Evolutionary conservation across 2,888 invertebrate species (phyloP), one percentile per base, ranked within the genome.

Genomic region (Rhogogaster chlorosoma): DNA sequence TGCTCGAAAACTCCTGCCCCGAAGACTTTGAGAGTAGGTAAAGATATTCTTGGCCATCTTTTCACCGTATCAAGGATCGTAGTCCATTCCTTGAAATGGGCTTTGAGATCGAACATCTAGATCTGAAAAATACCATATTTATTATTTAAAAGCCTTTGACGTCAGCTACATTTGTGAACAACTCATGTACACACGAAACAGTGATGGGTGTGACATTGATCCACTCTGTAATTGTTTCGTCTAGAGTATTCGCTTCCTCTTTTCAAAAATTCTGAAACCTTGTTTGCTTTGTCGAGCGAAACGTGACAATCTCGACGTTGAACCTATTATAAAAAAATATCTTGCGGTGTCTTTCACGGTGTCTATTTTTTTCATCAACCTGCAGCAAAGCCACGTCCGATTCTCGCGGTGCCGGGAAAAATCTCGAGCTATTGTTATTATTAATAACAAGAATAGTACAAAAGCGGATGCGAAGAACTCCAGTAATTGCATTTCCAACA

Each of bases 321-420:
- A 61, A 36, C 61, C 49, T 61, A 61, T 80, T 80, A 61, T 77
- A 71, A 71, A 71, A 45, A 71, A 71, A 71, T 71, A 42, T 71
- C 36, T 71, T 26, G 42, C 42, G 71, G 71, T 71, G 36, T 42
- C 36, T 70, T 70, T 18, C n/a, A 36, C 38, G 71, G 42, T 7
- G 22, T 71, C 22, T 38, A 36, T 36, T 42, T 38, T 70, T 70
- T 36, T 36, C 32, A 26, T 10, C 7, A 70, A 29, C 70, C 70
- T 32, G 26, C 70, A 36, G 32, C 6, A 70, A 70, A 70, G 71
- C 71, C 71, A 38, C 42, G 71, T 71, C 71, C 38, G 6, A 42
- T 22, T n/a, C 12, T 22, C 10, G 22, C 1, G 42, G 22, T 42
- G 12, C n/a, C n/a, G 4, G 42, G n/a, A 71, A 71, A 70, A 71